phyloP scores from a whole-genome alignment of 1,140 invertebrate genomes.

The Lutraria rhynchaena region DNA sequence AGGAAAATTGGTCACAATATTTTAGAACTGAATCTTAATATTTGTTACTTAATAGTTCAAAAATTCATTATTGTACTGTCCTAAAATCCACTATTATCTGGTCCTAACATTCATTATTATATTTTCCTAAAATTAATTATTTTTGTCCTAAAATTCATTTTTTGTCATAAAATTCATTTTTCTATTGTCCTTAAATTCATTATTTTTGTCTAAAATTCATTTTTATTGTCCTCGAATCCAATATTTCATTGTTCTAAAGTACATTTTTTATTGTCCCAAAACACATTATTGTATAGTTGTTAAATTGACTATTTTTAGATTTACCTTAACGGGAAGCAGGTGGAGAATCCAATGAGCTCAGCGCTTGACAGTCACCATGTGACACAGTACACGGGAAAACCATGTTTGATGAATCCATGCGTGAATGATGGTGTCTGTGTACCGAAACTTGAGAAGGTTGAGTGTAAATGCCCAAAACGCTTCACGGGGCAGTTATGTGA shows the following conservation, averaged over 20 bases:
- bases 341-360: constrained; percentile 82
- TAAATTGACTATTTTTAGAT: constrained; percentile 65
- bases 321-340: constrained; percentile 88
- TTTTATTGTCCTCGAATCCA: too few relatives aligned
- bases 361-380: constrained; percentile 83
- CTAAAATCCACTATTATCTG: too few relatives aligned
- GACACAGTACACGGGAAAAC: constrained; percentile 87
- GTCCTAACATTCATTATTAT: too few relatives aligned
- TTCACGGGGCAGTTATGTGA: constrained; percentile 88
- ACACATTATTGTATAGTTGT: too few relatives aligned
- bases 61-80: too few relatives aligned
- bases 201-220: background rate
- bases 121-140: too few relatives aligned
- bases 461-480: constrained; percentile 86
- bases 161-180: background rate
- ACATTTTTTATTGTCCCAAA: too few relatives aligned
- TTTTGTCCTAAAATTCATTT: too few relatives aligned
- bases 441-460: constrained; percentile 88
- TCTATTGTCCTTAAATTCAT: background rate
- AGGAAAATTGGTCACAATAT: too few relatives aligned
- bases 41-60: too few relatives aligned
- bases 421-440: constrained; percentile 90
- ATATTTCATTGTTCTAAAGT: too few relatives aligned
- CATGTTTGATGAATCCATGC: constrained; percentile 88
- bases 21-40: too few relatives aligned